Base-by-base conservation (phyloP, 2,113 vertebrate species). In the Solenodon paradoxus region DNA sequence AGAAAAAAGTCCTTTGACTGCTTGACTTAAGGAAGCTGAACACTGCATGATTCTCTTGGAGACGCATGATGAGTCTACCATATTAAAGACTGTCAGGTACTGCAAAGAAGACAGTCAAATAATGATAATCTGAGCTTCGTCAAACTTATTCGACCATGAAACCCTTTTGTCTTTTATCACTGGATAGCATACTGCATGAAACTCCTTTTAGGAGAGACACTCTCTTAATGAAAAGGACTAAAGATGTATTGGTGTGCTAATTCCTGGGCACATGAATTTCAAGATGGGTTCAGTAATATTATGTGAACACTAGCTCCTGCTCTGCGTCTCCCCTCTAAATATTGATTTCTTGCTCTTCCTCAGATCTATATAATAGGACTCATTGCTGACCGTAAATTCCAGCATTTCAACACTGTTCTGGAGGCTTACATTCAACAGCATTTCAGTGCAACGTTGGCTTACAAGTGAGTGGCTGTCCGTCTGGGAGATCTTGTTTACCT, bases 351-450 rank as follows among this genome's bases (percentile, higher is more conserved):
- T 95, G 45, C 11, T 95, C 10, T 98, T 77, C 86, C 95, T 97
- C 97, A 99, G 99, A 99, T 99, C 95, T 99, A 99, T 89, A 99
- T 99, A 95, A 99, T 99, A 90, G 99, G 99, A 83, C 98, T 99
- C 86, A 99, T 99, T 40, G 99, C 99, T 88, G 99, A 99, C 97
- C 98, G 99, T 61, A 99, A 99, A 96, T 99, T 99, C 96, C 99
- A 99, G 96, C 99, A 99, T 97, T 99, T 99, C 97, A 99, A 99
- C 97, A 98, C 99, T 0, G 99, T 99, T 91, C 94, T 99, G 97
- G 99, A 99, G 98, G 99, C 99, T 2, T 99, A 99, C 88, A 99
- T 99, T 96, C 99, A 99, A 47, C 99, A 99, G 95, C 99, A 99
- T 97, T 99, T 99, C 82, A 99, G 99, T 90, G 99, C 99, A 19